A percentile compares a stretch with the other conserved stretches of the same genome.
Evolutionary conservation across 2,797 vertebrate species (phyloP).

Genomic region (Cyprinella venusta): DNA sequence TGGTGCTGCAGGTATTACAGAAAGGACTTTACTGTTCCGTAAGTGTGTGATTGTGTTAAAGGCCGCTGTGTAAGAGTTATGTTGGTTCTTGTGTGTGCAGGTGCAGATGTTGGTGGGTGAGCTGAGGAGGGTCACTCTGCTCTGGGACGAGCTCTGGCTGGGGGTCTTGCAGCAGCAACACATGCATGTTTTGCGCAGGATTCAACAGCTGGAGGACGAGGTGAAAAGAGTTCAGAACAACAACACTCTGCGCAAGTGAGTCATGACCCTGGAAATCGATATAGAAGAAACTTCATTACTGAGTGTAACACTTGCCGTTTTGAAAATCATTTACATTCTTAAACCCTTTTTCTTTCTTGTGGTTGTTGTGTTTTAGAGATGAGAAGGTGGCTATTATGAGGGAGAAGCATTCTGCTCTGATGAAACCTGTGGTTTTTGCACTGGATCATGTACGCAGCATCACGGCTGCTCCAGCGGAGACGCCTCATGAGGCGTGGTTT

Average conservation of each 20-base stretch:
- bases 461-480: conserved; percentile 90
- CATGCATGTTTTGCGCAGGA: conserved; percentile 93
- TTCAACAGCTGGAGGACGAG: conserved; percentile 96
- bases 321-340: neutral
- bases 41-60: neutral
- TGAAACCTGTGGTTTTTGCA: conserved; percentile 97
- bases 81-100: conserved; percentile 67
- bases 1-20: conserved; percentile 92
- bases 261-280: neutral
- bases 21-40: neutral
- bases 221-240: conserved; percentile 98
- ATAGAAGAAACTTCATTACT: neutral
- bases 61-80: neutral
- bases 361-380: conserved; percentile 77
- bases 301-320: neutral
- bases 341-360: neutral
- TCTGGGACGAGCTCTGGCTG: conserved; percentile 98
- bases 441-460: conserved; percentile 96
- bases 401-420: conserved; percentile 96
- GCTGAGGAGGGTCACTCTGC: conserved; percentile 93
- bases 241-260: conserved; percentile 89
- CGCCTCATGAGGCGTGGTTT: conserved; percentile 98
- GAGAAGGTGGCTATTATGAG: conserved; percentile 98
- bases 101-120: conserved; percentile 98
- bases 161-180: conserved; percentile 96